Conservation (phyloP, 35 echinoderm and acorn worm species). For the Hemicentrotus pulcherrimus region DNA sequence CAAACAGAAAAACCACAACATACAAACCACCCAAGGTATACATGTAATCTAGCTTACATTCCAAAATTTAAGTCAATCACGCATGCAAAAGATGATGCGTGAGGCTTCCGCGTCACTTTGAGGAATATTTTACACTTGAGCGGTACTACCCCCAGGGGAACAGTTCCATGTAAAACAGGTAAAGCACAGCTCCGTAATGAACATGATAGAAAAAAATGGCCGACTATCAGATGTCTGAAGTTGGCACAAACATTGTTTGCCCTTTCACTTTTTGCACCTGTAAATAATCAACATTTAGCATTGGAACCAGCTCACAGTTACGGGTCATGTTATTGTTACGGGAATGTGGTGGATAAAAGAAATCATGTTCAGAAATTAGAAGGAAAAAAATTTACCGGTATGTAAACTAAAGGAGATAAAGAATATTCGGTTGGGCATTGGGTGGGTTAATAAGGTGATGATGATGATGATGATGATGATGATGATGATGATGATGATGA, state of each 20-base stretch:
- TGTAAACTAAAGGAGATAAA: too few species aligned
- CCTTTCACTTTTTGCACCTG: not conserved
- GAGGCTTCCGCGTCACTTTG: too few species aligned
- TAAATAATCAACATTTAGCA: not conserved
- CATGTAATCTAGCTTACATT: not conserved
- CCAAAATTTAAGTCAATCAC: not conserved
- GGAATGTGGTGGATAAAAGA: too few species aligned
- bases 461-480: too few species aligned
- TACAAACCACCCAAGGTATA: not conserved
- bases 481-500: too few species aligned
- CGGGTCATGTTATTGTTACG: too few species aligned
- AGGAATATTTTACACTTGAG: not conserved
- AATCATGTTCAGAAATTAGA: too few species aligned
- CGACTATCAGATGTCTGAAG: not conserved
- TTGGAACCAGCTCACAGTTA: not conserved
- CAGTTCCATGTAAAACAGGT: not conserved
- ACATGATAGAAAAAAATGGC: not conserved
- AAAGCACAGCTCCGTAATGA: not conserved
- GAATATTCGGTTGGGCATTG: too few species aligned
- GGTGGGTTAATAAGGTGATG: too few species aligned
- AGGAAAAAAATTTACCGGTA: too few species aligned
- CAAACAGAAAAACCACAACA: not conserved
- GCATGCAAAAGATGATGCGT: too few species aligned
- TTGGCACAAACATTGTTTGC: not conserved
- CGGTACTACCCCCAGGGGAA: not conserved